A percentile compares a stretch with the other conserved stretches of the same genome.
Evolutionary conservation across 2,113 vertebrate species (phyloP).

Genomic region (Orientallactaga bullata): DNA sequence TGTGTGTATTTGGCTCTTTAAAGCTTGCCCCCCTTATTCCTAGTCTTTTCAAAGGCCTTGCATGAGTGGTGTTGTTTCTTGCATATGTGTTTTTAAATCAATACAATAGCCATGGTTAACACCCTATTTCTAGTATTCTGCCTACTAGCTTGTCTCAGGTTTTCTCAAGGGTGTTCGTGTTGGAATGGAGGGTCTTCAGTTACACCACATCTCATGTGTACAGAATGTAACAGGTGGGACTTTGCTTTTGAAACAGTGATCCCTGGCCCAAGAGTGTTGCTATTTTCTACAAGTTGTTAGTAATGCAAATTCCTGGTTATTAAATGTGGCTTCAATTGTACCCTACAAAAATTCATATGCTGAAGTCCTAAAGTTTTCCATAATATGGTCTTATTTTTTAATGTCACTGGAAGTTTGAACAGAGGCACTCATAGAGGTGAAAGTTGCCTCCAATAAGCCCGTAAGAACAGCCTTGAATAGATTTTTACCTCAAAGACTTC

Average conservation of each 20-base stretch:
- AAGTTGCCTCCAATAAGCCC: background rate
- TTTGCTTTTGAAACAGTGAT: conserved; percentile 9
- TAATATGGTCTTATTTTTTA: background rate
- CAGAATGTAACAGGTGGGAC: background rate
- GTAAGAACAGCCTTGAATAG: background rate
- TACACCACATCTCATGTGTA: background rate
- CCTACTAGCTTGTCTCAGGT: background rate
- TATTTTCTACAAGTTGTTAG: background rate
- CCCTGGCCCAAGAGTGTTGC: background rate
- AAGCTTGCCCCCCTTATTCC: background rate
- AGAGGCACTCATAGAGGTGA: background rate
- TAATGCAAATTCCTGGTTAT: background rate
- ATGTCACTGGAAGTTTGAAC: background rate
- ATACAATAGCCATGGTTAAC: background rate
- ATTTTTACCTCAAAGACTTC: background rate
- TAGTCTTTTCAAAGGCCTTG: background rate
- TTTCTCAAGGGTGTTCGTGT: background rate
- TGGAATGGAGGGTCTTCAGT: background rate
- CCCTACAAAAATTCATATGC: background rate
- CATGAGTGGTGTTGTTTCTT: background rate
- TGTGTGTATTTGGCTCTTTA: background rate
- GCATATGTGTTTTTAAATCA: background rate
- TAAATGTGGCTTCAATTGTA: background rate
- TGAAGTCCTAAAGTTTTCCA: background rate
- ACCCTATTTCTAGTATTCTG: background rate